Evolutionary conservation across 2,113 vertebrate species (phyloP), one percentile per base, ranked within the genome.

Genomic region (Quiscalus mexicanus): DNA sequence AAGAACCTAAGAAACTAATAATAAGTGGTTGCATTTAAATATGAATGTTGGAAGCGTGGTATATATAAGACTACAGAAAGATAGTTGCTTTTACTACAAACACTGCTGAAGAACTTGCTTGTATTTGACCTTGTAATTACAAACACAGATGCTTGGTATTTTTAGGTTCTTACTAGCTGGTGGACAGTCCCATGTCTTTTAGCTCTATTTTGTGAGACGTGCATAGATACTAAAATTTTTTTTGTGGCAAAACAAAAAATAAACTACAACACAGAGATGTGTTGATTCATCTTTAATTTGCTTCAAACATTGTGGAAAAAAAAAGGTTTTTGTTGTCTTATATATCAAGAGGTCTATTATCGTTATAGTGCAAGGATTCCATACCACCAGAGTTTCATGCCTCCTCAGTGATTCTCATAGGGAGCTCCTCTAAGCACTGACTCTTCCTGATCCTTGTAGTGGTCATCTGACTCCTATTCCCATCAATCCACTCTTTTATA

Each of bases 1-100:
- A 99, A 98, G 97, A 99, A 99, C 63, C 96, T 96, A 75, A 99
- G 98, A 97, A 99, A 99, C 99, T 99, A 90, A 71, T 17, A 81
- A 95, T 18, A 95, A 58, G 35, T 13, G 5, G 11, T 45, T 67
- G 37, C 2, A 45, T 80, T 92, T 62, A 89, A 90, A 76, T 31
- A 58, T 23, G 44, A 35, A 67, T 50, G 33, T n/a, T 88, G 44
- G 64, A 90, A 10, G 28, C 18, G 68, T 9, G 5, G 37, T 44
- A 6, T 64, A 41, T 17, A 12, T 62, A 86, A 75, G 17, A 50
- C 41, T 90, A 69, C 30, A 60, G 41, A 82, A 56, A 80, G 16
- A 80, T 20, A 39, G 22, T 11, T 75, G 28, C 8, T 78, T 83
- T 84, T 63, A 37, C 24, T 77, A 59, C 37, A 84, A 86, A 91